Evolutionary conservation across 2,888 invertebrate species (phyloP).

Genomic region (Oasisia sp.): DNA sequence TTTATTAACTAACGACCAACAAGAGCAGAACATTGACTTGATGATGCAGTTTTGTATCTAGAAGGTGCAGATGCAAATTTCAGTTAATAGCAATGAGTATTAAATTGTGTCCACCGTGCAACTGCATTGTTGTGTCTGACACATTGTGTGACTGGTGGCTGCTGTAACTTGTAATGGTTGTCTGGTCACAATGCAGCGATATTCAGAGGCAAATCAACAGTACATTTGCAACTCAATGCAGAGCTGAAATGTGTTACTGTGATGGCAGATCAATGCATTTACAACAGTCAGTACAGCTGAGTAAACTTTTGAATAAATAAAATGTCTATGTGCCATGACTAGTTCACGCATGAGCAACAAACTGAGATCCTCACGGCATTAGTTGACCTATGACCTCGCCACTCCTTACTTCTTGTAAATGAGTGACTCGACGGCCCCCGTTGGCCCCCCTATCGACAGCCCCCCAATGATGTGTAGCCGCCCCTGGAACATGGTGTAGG

Average conservation of each 20-base stretch:
- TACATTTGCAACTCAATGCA: neutral
- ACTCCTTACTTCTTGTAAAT: neutral
- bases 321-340: neutral
- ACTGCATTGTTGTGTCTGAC: neutral
- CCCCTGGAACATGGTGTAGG: constrained; percentile 48
- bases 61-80: neutral
- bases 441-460: constrained; percentile 58
- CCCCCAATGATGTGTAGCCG: constrained; percentile 59
- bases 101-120: neutral
- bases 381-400: neutral
- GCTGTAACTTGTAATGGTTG: neutral
- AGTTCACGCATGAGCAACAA: neutral
- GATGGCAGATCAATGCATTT: neutral
- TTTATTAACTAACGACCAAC: no score
- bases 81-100: neutral
- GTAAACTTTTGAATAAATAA: neutral
- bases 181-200: neutral
- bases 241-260: neutral
- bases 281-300: neutral
- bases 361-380: neutral
- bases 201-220: no score
- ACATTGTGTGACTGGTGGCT: neutral
- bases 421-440: constrained; percentile 49
- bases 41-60: neutral
- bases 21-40: no score